A percentile compares a stretch with the other conserved stretches of the same genome.
phyloP scores from a whole-genome alignment of 2,888 invertebrate species.

The Choristoneura rosaceana region DNA sequence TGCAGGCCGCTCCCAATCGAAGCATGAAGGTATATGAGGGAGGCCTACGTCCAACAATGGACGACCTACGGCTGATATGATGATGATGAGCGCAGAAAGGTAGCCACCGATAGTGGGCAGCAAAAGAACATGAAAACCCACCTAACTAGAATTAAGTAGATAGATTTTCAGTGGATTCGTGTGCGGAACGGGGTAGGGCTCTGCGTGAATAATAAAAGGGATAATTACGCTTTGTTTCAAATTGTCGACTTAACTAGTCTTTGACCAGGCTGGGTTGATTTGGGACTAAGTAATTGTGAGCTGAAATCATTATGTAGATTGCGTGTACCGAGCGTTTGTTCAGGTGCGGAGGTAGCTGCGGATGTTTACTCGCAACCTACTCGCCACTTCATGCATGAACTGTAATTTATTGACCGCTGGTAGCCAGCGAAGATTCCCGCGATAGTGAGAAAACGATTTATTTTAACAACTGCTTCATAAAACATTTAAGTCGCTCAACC shows the following conservation, averaged over 20 bases:
- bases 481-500: slow-evolving; percentile 2
- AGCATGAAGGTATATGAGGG: too few species aligned
- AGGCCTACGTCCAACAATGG: too few species aligned
- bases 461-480: slow-evolving; percentile 3
- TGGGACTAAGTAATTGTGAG: neutral
- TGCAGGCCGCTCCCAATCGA: too few species aligned
- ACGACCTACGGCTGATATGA: too few species aligned
- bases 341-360: slow-evolving; percentile 4
- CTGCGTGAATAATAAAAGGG: neutral
- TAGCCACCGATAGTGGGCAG: neutral
- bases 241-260: neutral
- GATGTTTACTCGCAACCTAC: neutral
- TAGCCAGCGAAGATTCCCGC: neutral
- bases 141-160: slow-evolving; percentile 1
- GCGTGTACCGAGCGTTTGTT: slow-evolving; percentile 1
- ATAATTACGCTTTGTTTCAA: neutral
- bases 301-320: neutral
- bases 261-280: neutral
- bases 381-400: neutral
- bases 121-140: neutral
- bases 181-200: neutral
- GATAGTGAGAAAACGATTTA: neutral
- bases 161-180: neutral
- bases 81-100: neutral
- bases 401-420: slow-evolving; percentile 7